Evolutionary conservation across 2,797 vertebrate genomes (phyloP).

Genomic region (Tangara arthus): DNA sequence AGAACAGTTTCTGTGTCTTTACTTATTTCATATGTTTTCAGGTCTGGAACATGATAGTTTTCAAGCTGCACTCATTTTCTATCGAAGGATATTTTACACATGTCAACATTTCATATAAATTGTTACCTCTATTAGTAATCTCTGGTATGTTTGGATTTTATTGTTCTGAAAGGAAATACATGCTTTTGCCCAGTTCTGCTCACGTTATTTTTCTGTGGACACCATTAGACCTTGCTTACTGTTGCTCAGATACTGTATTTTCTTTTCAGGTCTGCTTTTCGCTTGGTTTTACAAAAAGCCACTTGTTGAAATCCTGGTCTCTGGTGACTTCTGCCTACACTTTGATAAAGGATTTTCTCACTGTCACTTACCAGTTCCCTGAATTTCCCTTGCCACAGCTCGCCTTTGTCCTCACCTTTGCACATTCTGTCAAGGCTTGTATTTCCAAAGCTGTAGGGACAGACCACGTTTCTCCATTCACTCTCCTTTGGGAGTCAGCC

Average conservation of each 20-base stretch:
- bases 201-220: not conserved
- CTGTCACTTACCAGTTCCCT: not conserved
- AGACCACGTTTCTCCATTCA: not conserved
- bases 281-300: not conserved
- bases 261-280: slow-evolving; percentile 13
- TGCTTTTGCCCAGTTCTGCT: slow-evolving; percentile 20
- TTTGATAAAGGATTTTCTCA: not conserved
- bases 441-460: not conserved
- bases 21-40: not conserved
- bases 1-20: not conserved
- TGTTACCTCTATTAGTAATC: slow-evolving; percentile 3
- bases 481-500: not conserved
- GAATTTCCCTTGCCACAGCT: not conserved
- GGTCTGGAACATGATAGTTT: not conserved
- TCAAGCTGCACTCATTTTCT: slow-evolving; percentile 16
- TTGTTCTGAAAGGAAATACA: slow-evolving; percentile 35
- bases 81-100: not conserved
- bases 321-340: not conserved
- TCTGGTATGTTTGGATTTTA: not conserved
- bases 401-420: not conserved
- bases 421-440: rapidly evolving
- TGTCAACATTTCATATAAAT: not conserved
- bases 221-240: not conserved
- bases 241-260: not conserved
- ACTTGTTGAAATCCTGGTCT: not conserved